Evolutionary conservation across 1,140 invertebrate species (phyloP), one percentile per base, ranked within the genome.

Genomic region (Bemisia tabaci): DNA sequence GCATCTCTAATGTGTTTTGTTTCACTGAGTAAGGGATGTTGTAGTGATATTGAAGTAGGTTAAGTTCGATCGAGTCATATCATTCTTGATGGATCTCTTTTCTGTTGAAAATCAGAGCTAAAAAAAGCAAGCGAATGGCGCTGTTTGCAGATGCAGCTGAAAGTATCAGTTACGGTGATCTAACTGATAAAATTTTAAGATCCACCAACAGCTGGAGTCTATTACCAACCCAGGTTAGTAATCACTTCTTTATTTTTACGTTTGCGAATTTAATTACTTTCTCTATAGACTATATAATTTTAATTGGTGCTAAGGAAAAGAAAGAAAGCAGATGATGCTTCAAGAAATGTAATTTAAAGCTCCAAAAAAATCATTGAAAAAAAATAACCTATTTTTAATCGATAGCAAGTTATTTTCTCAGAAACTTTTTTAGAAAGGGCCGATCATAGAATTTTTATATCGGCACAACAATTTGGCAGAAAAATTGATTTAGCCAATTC

Each of bases 111-210:
- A 48, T 21, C 65, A 85, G 83, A 65, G 74, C 76, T 24, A 78
- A 85, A 73, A 70, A 82, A 22, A 75, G 74, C n/a, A 79, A 86
- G 73, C 68, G 82, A 24, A 73, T 97, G 72, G 77, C 86, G 26
- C 80, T 86, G 69, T 77, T 95, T 48, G 86, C 90, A n/a, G 74
- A 82, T 67, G 84, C 92, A 1, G 91, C 95, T 0, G 89, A 95
- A 73, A 86, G 87, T 70, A 84, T 99, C 59, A 88, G 90, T 70
- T 74, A 87, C 63, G 93, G 93, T 1, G 97, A 99, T 78, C 72
- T 92, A 1, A 83, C 96, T 0, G 93, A 95, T 62, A 85, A 83
- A 65, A 78, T 82, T 26, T 94, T 99, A 73, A 81, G 97, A 26
- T 77, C 80, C 23, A 81, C 79, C 24, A 87, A 88, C 65, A 86